phyloP scores from a whole-genome alignment of 2,797 vertebrate species.

The Myotis daubentonii region DNA sequence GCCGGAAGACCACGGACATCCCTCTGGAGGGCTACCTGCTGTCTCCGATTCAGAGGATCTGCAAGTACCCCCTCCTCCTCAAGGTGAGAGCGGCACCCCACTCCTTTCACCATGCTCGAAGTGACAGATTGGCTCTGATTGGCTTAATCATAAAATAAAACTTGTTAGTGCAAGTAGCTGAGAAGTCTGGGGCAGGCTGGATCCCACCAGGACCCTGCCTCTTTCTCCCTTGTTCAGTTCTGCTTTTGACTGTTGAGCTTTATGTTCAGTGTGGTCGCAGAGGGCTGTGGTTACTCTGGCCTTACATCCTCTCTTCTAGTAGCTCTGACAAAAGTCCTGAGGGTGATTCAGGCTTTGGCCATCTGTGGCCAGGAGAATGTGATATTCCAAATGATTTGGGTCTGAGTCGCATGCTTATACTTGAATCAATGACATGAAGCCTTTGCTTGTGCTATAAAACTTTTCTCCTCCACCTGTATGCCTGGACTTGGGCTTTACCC shows the following conservation, averaged over 20 bases:
- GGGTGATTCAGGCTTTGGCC: not conserved
- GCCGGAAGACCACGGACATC: constrained; percentile 98
- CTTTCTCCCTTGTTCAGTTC: not conserved
- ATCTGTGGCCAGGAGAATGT: not conserved
- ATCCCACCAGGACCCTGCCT: not conserved
- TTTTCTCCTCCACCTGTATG: not conserved
- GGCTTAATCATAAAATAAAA: not conserved
- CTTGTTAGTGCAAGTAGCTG: not conserved
- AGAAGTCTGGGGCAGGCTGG: not conserved
- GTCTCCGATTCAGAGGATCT: constrained; percentile 98
- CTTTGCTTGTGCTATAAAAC: not conserved
- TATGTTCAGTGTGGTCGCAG: not conserved
- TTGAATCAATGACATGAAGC: not conserved
- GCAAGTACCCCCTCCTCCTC: constrained; percentile 98
- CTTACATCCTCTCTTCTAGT: not conserved
- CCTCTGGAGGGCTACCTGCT: constrained; percentile 98
- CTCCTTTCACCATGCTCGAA: not conserved
- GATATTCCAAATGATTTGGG: not conserved
- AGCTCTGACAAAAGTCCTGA: not conserved
- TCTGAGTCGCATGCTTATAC: not conserved
- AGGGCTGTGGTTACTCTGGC: not conserved
- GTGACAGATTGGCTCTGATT: not conserved
- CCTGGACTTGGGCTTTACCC: not conserved
- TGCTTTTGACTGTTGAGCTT: not conserved
- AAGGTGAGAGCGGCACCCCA: constrained; percentile 88